A percentile compares a stretch with the other conserved stretches of the same genome.
phyloP scores from a whole-genome alignment of 2,797 vertebrate species.

The Onychomys torridus region DNA sequence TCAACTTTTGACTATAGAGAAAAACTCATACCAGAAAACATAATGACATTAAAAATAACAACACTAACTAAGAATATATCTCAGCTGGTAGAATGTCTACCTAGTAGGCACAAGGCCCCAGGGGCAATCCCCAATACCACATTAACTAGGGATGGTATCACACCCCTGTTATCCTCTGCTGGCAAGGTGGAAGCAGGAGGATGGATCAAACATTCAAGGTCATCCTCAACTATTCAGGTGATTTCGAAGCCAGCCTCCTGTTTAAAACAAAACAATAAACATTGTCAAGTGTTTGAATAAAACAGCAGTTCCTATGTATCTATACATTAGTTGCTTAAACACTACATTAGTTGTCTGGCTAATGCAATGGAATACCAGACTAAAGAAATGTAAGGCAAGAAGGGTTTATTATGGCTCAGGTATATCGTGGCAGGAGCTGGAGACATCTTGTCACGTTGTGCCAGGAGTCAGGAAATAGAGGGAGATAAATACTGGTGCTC shows the following conservation, averaged over 20 bases:
- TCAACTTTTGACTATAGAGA: background rate
- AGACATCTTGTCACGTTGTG: background rate
- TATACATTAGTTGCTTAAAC: background rate
- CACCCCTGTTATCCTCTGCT: background rate
- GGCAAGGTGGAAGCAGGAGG: background rate
- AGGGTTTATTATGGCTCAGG: background rate
- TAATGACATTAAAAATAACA: background rate
- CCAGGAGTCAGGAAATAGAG: background rate
- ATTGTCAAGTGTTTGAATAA: background rate
- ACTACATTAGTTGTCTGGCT: background rate
- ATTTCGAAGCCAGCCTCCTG: background rate
- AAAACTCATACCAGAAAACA: background rate
- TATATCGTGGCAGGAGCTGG: background rate
- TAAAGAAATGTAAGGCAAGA: background rate
- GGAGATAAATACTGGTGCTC: background rate
- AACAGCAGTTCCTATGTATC: background rate
- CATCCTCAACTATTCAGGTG: background rate
- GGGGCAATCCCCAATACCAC: background rate
- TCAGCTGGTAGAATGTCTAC: background rate
- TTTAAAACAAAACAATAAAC: background rate
- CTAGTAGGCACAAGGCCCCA: background rate
- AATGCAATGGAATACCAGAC: background rate
- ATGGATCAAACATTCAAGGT: background rate
- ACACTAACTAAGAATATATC: background rate
- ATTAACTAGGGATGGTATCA: background rate